Base-by-base conservation (phyloP, 1,140 invertebrate genomes). In the Drosophila jambulina region DNA sequence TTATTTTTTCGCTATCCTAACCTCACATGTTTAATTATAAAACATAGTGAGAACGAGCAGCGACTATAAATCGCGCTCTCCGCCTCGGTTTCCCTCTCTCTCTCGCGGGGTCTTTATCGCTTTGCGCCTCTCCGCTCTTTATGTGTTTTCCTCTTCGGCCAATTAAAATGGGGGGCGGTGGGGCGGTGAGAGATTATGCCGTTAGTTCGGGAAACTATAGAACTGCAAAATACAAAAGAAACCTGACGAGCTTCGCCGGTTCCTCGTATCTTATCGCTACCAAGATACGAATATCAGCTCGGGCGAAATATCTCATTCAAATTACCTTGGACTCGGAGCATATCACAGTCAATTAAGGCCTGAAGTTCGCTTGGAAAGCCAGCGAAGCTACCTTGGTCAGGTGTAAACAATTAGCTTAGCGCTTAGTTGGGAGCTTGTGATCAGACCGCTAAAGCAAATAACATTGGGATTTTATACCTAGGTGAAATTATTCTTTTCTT, bases 21-120 rank as follows among this genome's bases (percentile, higher is more conserved):
- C 88, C 88, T 91, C 88, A 91, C 82, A 91, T 91, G 80, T 88
- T 91, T 84, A 91, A 91, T 91, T 91, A 91, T 91, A 91, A 91
- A 87, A 91, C 88, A 81, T 65, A 70, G 69, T 58, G 78, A 64
- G 69, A 70, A 61, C 53, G 65, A 70, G 67, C 45, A 48, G 29
- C 38, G 32, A 38, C 64, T 67, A 48, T 46, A 62, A 67, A 48
- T 75, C 53, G 48, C 32, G 27, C 61, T 58, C 61, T 36, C 56
- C 43, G 60, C 36, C 61, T 51, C 60, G 61, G n/a, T 53, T 53
- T 61, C 75, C 19, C 34, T 32, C 57, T 19, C 40, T 38, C 29
- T 38, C 40, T 45, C 61, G 48, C 58, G 53, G 17, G 38, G 29
- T 23, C 36, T 68, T 42, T 21, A 34, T 65, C 45, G 21, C 59